A percentile compares a stretch with the other conserved stretches of the same genome.
phyloP scores from a whole-genome alignment of 2,113 vertebrate species.

The Trogon surrucura region DNA sequence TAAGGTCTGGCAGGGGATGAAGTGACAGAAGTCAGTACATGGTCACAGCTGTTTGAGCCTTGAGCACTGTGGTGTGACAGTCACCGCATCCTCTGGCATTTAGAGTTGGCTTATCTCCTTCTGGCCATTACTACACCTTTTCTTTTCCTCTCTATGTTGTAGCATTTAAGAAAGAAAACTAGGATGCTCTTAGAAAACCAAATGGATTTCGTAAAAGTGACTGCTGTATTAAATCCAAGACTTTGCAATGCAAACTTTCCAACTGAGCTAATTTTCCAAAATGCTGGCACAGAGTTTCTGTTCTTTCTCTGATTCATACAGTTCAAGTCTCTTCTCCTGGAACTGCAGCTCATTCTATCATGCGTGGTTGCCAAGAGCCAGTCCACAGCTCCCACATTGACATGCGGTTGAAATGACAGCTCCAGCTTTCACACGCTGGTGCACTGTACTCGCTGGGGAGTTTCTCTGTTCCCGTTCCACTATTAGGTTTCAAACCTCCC shows the following conservation, averaged over 20 bases:
- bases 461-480: constrained; percentile 74
- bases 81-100: not conserved
- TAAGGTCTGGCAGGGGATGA: not conserved
- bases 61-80: not conserved
- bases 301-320: not conserved
- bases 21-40: not conserved
- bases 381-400: not conserved
- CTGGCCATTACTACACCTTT: not conserved
- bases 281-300: not conserved
- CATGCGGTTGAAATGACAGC: constrained; percentile 56
- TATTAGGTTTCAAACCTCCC: constrained; percentile 74
- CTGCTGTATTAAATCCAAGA: not conserved
- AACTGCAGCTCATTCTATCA: not conserved
- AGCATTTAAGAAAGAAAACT: not conserved
- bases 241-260: not conserved
- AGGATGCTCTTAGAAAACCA: not conserved
- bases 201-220: not conserved
- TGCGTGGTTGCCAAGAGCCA: not conserved
- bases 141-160: not conserved
- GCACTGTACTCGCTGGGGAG: constrained; percentile 55
- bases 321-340: constrained; percentile 5
- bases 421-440: constrained; percentile 71
- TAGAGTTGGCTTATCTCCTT: not conserved
- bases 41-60: not conserved
- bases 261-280: not conserved